Evolutionary conservation across 2,888 invertebrate genomes (phyloP).

Genomic region (Thymelicus acteon): DNA sequence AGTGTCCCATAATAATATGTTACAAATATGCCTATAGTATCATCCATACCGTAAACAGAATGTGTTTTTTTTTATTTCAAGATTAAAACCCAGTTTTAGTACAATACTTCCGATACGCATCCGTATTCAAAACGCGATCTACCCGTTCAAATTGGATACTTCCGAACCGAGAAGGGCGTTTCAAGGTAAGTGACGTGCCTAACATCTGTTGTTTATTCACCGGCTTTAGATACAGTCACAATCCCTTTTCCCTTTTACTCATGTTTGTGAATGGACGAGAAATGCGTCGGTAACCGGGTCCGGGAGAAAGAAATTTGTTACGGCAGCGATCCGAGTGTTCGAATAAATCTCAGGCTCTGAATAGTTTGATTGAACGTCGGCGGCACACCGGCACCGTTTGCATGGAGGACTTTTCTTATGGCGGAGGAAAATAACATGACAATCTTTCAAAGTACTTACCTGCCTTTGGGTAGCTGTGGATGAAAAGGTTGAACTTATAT

Average conservation of each 20-base stretch:
- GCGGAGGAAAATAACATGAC: not conserved
- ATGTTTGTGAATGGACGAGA: constrained; percentile 41
- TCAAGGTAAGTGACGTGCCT: constrained; percentile 32
- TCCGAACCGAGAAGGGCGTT: constrained; percentile 17
- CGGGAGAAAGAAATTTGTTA: constrained; percentile 44
- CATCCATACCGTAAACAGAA: no score
- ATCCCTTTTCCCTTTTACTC: constrained; percentile 54
- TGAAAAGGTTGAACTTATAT: not conserved
- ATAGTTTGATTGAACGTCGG: constrained; percentile 32
- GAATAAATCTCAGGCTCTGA: constrained; percentile 33
- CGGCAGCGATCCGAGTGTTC: constrained; percentile 23
- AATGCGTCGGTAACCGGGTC: constrained; percentile 37
- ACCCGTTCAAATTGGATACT: constrained; percentile 27
- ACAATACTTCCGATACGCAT: not conserved
- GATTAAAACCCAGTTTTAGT: not conserved
- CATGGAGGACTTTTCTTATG: constrained; percentile 5
- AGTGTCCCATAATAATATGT: no score
- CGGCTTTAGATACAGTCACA: constrained; percentile 54
- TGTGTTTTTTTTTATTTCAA: no score
- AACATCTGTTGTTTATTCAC: constrained; percentile 75
- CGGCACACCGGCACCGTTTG: not conserved
- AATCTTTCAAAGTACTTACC: not conserved
- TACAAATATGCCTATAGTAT: no score
- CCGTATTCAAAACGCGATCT: not conserved
- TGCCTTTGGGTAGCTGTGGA: not conserved